These are phyloP conservation scores for Chaetogeoica ovagalla DNA, from an alignment of 2,888 invertebrate species.

Conservation along the genomic window DNA sequence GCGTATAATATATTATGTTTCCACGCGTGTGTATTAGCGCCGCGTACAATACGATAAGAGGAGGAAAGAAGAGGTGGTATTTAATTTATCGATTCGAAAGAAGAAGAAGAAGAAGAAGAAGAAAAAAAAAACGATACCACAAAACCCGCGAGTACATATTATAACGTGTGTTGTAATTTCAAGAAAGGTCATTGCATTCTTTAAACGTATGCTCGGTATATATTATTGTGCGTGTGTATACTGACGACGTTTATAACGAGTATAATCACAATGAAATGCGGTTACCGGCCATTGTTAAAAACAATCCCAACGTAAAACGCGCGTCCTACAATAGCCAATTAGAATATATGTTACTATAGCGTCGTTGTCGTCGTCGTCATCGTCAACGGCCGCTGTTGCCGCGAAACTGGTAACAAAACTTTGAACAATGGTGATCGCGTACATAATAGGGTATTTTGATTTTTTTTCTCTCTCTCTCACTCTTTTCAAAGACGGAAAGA, in stretches of 20 bases:
- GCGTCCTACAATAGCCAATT: constrained; percentile 47
- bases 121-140: constrained; percentile 3
- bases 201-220: constrained; percentile 1
- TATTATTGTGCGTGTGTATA: no score
- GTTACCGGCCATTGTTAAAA: constrained; percentile 49
- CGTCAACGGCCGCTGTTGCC: constrained; percentile 1
- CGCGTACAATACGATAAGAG: neutral
- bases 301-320: constrained; percentile 44
- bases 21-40: no score
- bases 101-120: no score
- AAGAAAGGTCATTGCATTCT: constrained; percentile 50
- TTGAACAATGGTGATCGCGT: constrained; percentile 28
- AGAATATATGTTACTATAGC: no score
- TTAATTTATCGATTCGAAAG: constrained; percentile 47
- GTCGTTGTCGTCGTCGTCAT: no score
- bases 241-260: constrained; percentile 31
- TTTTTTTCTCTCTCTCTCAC: neutral
- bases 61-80: constrained; percentile 1
- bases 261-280: constrained; percentile 44
- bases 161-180: constrained; percentile 18
- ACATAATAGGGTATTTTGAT: neutral
- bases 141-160: neutral
- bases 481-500: neutral
- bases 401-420: constrained; percentile 36
- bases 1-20: no score